Evolutionary conservation across 2,797 vertebrate species (phyloP), one percentile per base, ranked within the genome.

Genomic region (Falco concolor): DNA sequence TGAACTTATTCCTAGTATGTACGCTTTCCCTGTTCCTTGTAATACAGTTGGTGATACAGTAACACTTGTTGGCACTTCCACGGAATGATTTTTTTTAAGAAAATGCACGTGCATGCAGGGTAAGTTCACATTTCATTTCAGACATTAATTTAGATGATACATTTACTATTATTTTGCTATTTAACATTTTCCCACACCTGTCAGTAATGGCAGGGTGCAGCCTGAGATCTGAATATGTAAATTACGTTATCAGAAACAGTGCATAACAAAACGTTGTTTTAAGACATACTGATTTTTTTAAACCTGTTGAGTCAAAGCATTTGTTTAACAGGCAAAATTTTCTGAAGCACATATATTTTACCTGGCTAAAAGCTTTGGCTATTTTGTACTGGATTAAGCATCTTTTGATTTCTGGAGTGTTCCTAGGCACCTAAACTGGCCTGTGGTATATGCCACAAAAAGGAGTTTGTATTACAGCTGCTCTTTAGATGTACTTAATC

Each of bases 341-440:
- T 74, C 47, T 84, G 47, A 76, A 59, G 28, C n/a, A 42, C 69
- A 87, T 49, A 30, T n/a, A 20, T 82, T 85, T 36, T 70, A 63
- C 6, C n/a, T 80, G 34, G 7, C 6, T 57, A 57, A 92, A 60
- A 64, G 2, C 3, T 86, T 84, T 84, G 34, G 5, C 7, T 15
- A 13, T 45, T 93, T 91, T 59, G 13, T 53, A 19, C 23, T 68
- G 32, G 13, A 64, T 72, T 59, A 81, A 38, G 6, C 1, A 16
- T 4, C 0, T n/a, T 22, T 34, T 11, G 17, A 34, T 3, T 22
- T 1, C 19, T 72, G 6, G 27, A 2, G 6, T 13, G 1, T 36
- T 65, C 6, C 4, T 69, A 12, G 12, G 5, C 27, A 25, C 25
- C 19, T 67, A 40, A 42, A 64, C 3, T 80, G 1, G 10, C 4